These are phyloP conservation scores for Panthera uncia DNA, from an alignment of 2,113 vertebrate species.

Conservation along the genomic window DNA sequence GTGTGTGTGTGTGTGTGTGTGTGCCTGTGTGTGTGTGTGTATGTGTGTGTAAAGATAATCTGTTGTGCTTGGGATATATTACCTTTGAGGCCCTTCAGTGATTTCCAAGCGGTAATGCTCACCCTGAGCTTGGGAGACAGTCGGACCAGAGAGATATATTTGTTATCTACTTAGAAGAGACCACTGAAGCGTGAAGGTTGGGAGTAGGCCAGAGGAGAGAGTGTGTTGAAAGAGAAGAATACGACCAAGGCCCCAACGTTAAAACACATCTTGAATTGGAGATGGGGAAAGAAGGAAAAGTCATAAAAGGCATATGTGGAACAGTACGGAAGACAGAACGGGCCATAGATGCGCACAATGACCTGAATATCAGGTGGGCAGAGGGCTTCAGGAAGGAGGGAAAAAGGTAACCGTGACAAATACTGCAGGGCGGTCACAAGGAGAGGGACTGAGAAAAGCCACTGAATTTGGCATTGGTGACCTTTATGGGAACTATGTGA, in stretches of 20 bases:
- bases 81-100: background rate
- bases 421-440: background rate
- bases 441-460: background rate
- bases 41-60: background rate
- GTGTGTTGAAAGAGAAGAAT: background rate
- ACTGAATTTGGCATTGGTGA: background rate
- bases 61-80: background rate
- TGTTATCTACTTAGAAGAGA: constrained; percentile 38
- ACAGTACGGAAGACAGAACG: background rate
- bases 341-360: background rate
- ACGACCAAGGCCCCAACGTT: background rate
- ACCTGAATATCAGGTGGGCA: background rate
- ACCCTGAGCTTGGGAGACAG: background rate
- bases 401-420: background rate
- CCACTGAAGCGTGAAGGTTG: constrained; percentile 32
- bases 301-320: background rate
- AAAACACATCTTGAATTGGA: background rate
- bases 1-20: background rate
- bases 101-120: background rate
- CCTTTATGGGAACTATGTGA: background rate
- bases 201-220: constrained; percentile 25
- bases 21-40: background rate
- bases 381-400: background rate
- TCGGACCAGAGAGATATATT: background rate
- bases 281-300: background rate